phyloP scores from a whole-genome alignment of 2,888 invertebrate genomes.

The Teleiodes luculella region DNA sequence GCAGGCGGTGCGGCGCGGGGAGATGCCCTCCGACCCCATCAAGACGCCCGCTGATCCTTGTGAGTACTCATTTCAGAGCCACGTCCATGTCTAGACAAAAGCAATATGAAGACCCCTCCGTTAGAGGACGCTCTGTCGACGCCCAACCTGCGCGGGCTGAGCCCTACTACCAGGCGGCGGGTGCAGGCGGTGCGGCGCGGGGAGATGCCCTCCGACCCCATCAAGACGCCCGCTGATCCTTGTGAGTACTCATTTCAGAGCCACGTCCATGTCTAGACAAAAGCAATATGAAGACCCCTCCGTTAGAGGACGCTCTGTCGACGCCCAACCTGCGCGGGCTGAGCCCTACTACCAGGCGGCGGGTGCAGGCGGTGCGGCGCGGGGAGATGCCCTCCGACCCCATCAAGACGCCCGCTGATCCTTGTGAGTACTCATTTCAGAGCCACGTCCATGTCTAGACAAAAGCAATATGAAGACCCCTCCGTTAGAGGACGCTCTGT shows the following conservation, averaged over 20 bases:
- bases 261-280: too few species aligned
- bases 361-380: constrained; percentile 57
- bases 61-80: too few species aligned
- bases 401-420: constrained; percentile 59
- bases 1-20: constrained; percentile 60
- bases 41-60: constrained; percentile 63
- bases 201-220: constrained; percentile 65
- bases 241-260: too few species aligned
- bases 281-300: too few species aligned
- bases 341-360: constrained; percentile 57
- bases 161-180: constrained; percentile 57
- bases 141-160: constrained; percentile 55
- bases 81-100: too few species aligned
- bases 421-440: constrained; percentile 63
- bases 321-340: constrained; percentile 41
- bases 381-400: constrained; percentile 70
- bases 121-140: constrained; percentile 62
- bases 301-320: constrained; percentile 51
- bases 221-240: constrained; percentile 61
- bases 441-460: too few species aligned
- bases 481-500: constrained; percentile 58
- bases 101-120: constrained; percentile 43
- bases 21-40: constrained; percentile 67
- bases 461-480: constrained; percentile 46
- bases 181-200: constrained; percentile 62